These are phyloP conservation scores for Chamaetylas fuelleborni DNA, from an alignment of 2,113 vertebrate species.

Conservation along the genomic window DNA sequence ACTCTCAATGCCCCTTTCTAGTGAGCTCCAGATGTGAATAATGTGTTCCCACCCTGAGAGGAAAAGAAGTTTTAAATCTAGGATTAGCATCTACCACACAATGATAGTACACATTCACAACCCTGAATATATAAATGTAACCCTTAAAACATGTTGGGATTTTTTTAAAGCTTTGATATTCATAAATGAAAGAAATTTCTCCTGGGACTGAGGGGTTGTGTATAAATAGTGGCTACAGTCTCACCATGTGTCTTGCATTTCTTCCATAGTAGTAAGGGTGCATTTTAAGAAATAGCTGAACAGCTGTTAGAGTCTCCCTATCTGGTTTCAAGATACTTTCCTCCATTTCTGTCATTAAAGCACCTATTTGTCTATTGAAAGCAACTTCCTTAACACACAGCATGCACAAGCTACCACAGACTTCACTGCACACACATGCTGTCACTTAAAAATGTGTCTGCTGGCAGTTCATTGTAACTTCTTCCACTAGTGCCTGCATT, in stretches of 20 bases:
- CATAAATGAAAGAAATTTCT: conserved; percentile 8
- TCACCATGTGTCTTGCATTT: conserved; percentile 59
- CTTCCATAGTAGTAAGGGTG: conserved; percentile 35
- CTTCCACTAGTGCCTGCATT: not conserved
- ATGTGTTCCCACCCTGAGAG: not conserved
- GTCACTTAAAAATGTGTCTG: not conserved
- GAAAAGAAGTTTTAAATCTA: not conserved
- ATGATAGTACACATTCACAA: not conserved
- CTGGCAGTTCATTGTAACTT: not conserved
- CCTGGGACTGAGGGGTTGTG: not conserved
- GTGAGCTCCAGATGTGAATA: not conserved
- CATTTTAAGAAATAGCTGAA: conserved; percentile 53
- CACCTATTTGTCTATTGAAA: conserved; percentile 39
- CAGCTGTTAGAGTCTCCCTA: conserved; percentile 58
- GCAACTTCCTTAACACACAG: not conserved
- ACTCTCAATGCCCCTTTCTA: not conserved
- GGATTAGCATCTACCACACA: not conserved
- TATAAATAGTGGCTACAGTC: conserved; percentile 67
- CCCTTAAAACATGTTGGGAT: not conserved
- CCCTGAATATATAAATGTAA: conserved; percentile 1
- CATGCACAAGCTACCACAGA: not conserved
- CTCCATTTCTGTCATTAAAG: conserved; percentile 45
- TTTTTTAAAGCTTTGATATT: not conserved
- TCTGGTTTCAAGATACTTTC: conserved; percentile 51
- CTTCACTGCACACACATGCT: not conserved